A percentile compares a stretch with the other conserved stretches of the same genome.
Evolutionary conservation across 2,888 invertebrate genomes (phyloP).

Genomic region (Phengaris arion): DNA sequence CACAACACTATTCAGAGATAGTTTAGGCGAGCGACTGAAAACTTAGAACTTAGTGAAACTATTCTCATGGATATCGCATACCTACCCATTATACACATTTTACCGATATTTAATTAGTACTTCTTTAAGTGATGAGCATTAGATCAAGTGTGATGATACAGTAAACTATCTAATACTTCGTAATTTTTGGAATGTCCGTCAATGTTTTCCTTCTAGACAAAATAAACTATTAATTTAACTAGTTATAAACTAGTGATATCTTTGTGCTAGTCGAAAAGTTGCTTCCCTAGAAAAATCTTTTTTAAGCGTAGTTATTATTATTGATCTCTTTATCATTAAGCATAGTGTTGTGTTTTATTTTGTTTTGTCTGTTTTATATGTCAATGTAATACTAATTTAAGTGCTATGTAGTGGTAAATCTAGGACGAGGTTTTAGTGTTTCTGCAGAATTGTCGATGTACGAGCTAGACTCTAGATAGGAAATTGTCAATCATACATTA

Average conservation of each 20-base stretch:
- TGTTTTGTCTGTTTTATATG: neutral
- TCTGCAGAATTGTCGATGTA: neutral
- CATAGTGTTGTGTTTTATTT: neutral
- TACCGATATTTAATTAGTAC: too few relatives aligned
- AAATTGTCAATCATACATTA: constrained; percentile 19
- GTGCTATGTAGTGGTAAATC: neutral
- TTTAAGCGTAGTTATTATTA: neutral
- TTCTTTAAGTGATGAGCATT: too few relatives aligned
- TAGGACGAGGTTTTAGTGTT: neutral
- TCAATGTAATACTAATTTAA: neutral
- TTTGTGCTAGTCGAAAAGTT: neutral
- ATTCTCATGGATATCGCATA: too few relatives aligned
- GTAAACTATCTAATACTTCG: neutral
- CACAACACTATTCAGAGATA: too few relatives aligned
- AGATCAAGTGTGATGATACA: too few relatives aligned
- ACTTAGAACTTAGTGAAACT: too few relatives aligned
- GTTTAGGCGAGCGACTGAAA: too few relatives aligned
- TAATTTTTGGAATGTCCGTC: neutral
- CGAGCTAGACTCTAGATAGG: constrained; percentile 10
- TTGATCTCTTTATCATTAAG: constrained; percentile 3
- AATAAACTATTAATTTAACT: constrained; percentile 4
- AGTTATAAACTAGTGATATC: constrained; percentile 8
- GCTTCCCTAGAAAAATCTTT: constrained; percentile 6
- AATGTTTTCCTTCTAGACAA: neutral
- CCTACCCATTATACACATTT: too few relatives aligned